phyloP scores from a whole-genome alignment of 2,113 vertebrate genomes.

The Kryptolebias marmoratus region DNA sequence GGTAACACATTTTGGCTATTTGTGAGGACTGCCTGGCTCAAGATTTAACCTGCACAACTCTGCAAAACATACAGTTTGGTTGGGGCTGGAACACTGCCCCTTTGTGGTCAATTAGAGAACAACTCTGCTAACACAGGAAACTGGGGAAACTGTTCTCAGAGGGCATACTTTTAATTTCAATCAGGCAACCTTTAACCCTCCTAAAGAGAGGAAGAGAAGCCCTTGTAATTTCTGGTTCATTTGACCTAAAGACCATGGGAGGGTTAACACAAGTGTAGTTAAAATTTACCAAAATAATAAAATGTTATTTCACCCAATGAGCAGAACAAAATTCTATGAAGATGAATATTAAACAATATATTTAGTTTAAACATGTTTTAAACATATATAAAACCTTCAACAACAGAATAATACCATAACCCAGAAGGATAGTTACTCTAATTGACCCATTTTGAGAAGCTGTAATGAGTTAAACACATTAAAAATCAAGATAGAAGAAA shows the following conservation, averaged over 20 bases:
- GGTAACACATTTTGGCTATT: neutral
- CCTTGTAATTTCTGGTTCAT: too few species aligned
- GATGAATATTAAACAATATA: neutral
- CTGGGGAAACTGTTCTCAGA: neutral
- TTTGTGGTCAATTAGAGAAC: slow-evolving; percentile 61
- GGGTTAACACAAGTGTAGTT: neutral
- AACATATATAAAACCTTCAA: neutral
- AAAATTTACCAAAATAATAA: neutral
- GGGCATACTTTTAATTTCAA: neutral
- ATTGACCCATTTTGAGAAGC: neutral
- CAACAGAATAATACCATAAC: neutral
- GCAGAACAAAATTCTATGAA: neutral
- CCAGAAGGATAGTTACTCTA: neutral
- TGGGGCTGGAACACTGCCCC: slow-evolving; percentile 62
- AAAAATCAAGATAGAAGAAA: neutral
- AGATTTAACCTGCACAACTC: slow-evolving; percentile 28
- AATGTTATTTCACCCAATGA: neutral
- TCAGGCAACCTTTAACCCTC: too few species aligned
- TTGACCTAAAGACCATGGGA: too few species aligned
- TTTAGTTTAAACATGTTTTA: neutral
- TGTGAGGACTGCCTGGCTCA: slow-evolving; percentile 1
- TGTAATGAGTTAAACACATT: neutral
- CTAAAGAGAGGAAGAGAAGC: too few species aligned
- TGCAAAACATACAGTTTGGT: slow-evolving; percentile 12
- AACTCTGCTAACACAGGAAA: neutral